These are phyloP conservation scores for Siderastrea radians DNA, from an alignment of 92 coral and sea anemone genomes.

Conservation along the genomic window DNA sequence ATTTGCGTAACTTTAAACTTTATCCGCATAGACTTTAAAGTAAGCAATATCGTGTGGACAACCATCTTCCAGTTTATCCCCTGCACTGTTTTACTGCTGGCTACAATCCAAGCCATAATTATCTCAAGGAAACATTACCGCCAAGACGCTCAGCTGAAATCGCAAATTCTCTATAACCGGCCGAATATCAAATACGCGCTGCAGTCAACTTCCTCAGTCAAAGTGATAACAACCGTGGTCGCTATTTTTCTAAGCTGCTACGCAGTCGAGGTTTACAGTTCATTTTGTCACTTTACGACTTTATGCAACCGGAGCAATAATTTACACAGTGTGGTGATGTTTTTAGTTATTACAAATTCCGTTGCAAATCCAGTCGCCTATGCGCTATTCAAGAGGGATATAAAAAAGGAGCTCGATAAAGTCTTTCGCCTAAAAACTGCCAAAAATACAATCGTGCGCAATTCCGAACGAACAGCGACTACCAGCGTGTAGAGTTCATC, in stretches of 20 bases:
- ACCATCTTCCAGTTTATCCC: conserved; percentile 33
- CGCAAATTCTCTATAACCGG: conserved; percentile 18
- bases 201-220: not conserved
- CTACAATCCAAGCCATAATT: conserved; percentile 1
- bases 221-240: conserved; percentile 26
- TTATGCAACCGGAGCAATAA: not conserved
- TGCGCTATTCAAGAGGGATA: conserved; percentile 43
- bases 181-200: not conserved
- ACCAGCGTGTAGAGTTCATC: conserved; percentile 2
- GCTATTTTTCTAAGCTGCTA: conserved; percentile 32
- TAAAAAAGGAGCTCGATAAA: conserved; percentile 5
- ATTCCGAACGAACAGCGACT: not conserved
- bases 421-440: not conserved
- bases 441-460: not conserved
- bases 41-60: conserved; percentile 27
- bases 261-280: conserved; percentile 38
- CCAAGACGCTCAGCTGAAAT: conserved; percentile 4
- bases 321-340: not conserved
- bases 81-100: not conserved
- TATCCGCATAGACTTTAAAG: not conserved
- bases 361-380: conserved; percentile 44
- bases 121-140: conserved; percentile 24
- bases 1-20: conserved; percentile 22
- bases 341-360: conserved; percentile 22
- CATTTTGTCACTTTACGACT: conserved; percentile 34